Evolutionary conservation across 2,113 vertebrate species (phyloP).

Genomic region (Xenus cinereus): DNA sequence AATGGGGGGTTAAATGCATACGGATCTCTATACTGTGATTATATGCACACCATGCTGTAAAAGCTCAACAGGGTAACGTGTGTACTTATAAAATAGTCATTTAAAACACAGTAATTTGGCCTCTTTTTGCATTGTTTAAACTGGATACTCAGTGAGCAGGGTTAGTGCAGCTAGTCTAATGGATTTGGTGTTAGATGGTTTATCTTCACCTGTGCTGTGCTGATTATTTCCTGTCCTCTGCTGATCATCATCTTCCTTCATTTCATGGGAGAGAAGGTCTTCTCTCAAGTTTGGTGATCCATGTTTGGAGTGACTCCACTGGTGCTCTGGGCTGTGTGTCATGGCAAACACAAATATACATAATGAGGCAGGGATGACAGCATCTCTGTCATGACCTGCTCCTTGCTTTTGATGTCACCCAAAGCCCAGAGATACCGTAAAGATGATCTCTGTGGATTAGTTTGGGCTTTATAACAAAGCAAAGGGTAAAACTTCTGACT

Average conservation of each 20-base stretch:
- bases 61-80: not conserved
- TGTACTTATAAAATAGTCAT: not conserved
- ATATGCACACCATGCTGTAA: not conserved
- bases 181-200: not conserved
- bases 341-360: not conserved
- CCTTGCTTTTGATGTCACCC: not conserved
- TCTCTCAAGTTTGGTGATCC: not conserved
- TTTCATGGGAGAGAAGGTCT: not conserved
- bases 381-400: not conserved
- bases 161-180: not conserved
- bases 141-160: not conserved
- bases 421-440: not conserved
- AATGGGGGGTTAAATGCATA: not conserved
- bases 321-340: not conserved
- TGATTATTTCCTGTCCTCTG: not conserved
- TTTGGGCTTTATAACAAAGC: not conserved
- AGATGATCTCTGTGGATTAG: not conserved
- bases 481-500: not conserved
- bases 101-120: not conserved
- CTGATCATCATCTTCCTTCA: not conserved
- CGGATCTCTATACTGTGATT: not conserved
- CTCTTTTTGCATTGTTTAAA: not conserved
- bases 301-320: not conserved
- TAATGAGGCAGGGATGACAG: not conserved
- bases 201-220: not conserved